Conservation (phyloP, 2,113 vertebrate species). For the Syngnathus floridae region DNA sequence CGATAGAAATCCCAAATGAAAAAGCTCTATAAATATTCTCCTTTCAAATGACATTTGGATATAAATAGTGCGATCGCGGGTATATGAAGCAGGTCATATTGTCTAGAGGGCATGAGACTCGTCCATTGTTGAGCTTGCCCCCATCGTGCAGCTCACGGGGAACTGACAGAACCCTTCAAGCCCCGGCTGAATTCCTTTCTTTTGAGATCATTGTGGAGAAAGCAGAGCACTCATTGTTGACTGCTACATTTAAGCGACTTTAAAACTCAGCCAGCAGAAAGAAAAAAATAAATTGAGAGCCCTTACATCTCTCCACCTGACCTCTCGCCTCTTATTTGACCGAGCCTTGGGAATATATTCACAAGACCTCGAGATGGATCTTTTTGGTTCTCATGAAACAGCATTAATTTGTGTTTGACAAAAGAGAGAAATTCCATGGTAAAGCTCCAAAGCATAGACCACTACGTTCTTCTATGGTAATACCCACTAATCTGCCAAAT, state of each 20-base stretch:
- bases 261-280: conserved; percentile 35
- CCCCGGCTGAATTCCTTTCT: conserved; percentile 66
- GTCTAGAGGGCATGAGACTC: conserved; percentile 57
- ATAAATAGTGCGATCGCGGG: conserved; percentile 31
- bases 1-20: conserved; percentile 1
- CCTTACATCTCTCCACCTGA: conserved; percentile 56
- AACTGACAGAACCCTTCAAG: conserved; percentile 36
- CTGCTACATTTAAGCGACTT: conserved; percentile 53
- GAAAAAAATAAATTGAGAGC: conserved; percentile 20
- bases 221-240: conserved; percentile 60
- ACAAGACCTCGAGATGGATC: conserved; percentile 13
- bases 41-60: background rate
- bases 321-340: conserved; percentile 47
- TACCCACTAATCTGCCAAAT: conserved; percentile 38
- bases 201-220: conserved; percentile 62
- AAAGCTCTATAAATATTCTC: conserved; percentile 6
- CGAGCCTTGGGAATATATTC: conserved; percentile 39
- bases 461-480: conserved; percentile 13
- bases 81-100: conserved; percentile 48
- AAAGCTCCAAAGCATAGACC: conserved; percentile 7
- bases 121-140: conserved; percentile 49
- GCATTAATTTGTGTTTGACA: conserved; percentile 2
- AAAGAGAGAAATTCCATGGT: conserved; percentile 1
- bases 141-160: conserved; percentile 44
- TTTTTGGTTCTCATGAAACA: conserved; percentile 22